Evolutionary conservation across 1,140 invertebrate genomes (phyloP).

Genomic region (Eurosta solidaginis): DNA sequence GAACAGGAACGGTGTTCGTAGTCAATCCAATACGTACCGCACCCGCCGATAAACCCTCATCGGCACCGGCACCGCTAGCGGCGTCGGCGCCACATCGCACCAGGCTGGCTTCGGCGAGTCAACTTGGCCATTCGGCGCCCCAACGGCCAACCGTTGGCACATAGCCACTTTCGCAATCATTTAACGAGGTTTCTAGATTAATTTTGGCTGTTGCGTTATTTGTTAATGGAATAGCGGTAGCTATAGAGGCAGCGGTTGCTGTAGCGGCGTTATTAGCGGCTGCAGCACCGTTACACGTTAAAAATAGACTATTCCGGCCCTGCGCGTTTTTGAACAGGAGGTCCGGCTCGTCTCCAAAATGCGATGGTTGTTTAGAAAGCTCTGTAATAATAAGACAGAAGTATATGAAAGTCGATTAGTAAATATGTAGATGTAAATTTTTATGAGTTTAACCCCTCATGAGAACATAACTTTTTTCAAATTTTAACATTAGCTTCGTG

Average conservation of each 20-base stretch:
- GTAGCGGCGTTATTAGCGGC: slow-evolving; percentile 44
- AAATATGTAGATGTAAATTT: not conserved
- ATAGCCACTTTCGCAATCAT: slow-evolving; percentile 64
- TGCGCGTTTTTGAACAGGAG: slow-evolving; percentile 62
- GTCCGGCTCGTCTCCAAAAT: slow-evolving; percentile 63
- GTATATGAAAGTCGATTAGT: not conserved
- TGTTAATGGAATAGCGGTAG: slow-evolving; percentile 46
- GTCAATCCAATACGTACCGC: slow-evolving; percentile 52
- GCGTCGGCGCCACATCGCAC: slow-evolving; percentile 56
- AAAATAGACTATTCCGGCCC: slow-evolving; percentile 60
- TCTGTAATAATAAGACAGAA: slow-evolving; percentile 58
- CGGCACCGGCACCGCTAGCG: slow-evolving; percentile 31
- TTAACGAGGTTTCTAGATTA: slow-evolving; percentile 55
- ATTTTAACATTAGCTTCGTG: too few species aligned
- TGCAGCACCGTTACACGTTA: slow-evolving; percentile 56
- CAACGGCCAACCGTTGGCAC: slow-evolving; percentile 80
- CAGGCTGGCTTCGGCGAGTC: slow-evolving; percentile 74
- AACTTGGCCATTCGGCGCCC: slow-evolving; percentile 91
- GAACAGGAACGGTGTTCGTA: slow-evolving; percentile 45
- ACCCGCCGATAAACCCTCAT: slow-evolving; percentile 34
- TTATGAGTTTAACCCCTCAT: too few species aligned
- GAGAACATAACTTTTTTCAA: too few species aligned
- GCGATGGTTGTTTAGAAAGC: slow-evolving; percentile 68
- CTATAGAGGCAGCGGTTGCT: slow-evolving; percentile 43
- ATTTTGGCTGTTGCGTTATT: slow-evolving; percentile 57